A percentile compares a stretch with the other conserved stretches of the same genome.
These are phyloP conservation scores for Sciurus carolinensis DNA, from an alignment of 2,797 vertebrate genomes.

Conservation along the genomic window DNA sequence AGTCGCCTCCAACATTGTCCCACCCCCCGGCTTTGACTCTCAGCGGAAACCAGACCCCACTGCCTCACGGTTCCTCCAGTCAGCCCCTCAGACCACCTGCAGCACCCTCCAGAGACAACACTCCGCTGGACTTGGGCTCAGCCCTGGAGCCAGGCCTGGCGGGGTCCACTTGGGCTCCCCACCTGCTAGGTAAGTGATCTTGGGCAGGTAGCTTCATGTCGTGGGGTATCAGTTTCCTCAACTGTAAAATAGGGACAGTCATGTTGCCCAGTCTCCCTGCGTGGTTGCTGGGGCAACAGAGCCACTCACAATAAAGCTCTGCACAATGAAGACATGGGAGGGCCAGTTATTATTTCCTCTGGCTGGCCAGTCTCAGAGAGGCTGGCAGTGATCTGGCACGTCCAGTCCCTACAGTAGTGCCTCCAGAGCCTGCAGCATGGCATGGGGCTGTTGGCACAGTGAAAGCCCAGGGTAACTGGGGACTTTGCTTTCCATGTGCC, in stretches of 20 bases:
- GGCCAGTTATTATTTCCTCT: fast-evolving
- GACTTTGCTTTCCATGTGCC: not conserved
- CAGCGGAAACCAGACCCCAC: not conserved
- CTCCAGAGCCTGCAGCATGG: not conserved
- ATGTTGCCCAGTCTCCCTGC: not conserved
- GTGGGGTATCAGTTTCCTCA: not conserved
- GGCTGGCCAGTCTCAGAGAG: not conserved
- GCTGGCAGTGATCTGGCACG: not conserved
- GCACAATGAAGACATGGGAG: fast-evolving
- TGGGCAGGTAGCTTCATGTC: not conserved
- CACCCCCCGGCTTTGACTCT: not conserved
- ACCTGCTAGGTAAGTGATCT: not conserved
- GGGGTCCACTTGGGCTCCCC: not conserved
- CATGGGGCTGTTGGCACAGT: fast-evolving
- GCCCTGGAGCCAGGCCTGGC: no score
- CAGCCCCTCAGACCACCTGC: no score
- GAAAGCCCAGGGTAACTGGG: not conserved
- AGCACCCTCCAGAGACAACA: fast-evolving
- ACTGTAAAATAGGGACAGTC: not conserved
- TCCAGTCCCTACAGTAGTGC: fast-evolving
- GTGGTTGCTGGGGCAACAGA: not conserved
- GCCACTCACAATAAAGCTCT: not conserved
- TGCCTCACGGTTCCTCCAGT: no score
- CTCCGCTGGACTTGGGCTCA: not conserved
- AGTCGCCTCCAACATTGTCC: not conserved